Evolutionary conservation across 2,888 invertebrate genomes (phyloP), one percentile per base, ranked within the genome.

Genomic region (Brachycybe producta): DNA sequence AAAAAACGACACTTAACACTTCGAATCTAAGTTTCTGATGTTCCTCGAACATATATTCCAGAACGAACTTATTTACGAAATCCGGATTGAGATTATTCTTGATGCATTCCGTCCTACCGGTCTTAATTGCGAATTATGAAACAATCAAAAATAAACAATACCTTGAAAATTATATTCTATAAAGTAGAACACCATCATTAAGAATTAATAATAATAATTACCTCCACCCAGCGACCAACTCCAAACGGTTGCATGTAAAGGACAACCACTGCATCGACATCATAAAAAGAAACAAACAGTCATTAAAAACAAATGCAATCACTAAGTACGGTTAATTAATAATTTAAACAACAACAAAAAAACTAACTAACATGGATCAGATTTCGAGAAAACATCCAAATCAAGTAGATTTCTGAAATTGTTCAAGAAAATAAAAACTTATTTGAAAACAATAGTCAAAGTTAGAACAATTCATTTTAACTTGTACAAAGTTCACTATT

Each of bases 41-140:
- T 54, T 74, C 71, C 58, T 76, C 75, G 65, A 76, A 76, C 50
- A 67, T 68, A 59, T 75, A 77, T 34, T 70, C 69, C 34, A 75
- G 57, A 23, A 68, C 62, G 57, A 76, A 70, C 59, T 73, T 73
- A 24, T 65, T 71, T 1, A 70, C 70, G 70, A 76, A 73, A 57
- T 73, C 69, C 4, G 73, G 73, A 59, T 70, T 68, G 27, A 71
- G 60, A 21, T 62, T 67, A 59, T 73, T 70, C 42, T 63, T 61
- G 35, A 73, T 67, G 11, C 61, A 63, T 61, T 73, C 72, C 0
- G 71, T 71, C 38, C 71, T 59, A 43, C 64, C 64, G n/a, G n/a
- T n/a, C n/a, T n/a, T n/a, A n/a, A n/a, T n/a, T n/a, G n/a, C n/a
- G n/a, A n/a, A n/a, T n/a, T n/a, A n/a, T n/a, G n/a, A n/a, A n/a